Evolutionary conservation across 1,140 invertebrate species (phyloP).

Genomic region (Neodiprion fabricii): DNA sequence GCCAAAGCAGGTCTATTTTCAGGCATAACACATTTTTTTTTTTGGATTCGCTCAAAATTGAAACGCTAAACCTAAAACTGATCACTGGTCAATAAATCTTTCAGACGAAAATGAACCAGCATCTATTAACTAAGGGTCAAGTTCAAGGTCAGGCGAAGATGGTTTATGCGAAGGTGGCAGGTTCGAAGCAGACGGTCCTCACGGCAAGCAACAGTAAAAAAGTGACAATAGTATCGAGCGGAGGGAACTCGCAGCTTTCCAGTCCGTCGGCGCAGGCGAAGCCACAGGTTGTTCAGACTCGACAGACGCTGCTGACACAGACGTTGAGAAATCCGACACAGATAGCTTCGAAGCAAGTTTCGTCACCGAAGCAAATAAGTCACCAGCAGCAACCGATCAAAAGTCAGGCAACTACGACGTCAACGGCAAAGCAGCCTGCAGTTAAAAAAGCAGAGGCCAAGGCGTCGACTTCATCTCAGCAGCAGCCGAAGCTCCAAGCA

Average conservation of each 20-base stretch:
- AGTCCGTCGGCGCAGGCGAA: slow-evolving; percentile 24
- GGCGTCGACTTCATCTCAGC: slow-evolving; percentile 10
- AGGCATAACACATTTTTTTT: too few species aligned
- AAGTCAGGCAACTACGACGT: slow-evolving; percentile 10
- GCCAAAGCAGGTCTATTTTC: too few species aligned
- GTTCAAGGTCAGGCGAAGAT: slow-evolving; percentile 45
- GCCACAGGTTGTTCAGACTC: slow-evolving; percentile 16
- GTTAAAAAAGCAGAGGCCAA: slow-evolving; percentile 30
- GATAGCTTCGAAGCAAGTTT: not conserved
- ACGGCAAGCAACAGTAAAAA: slow-evolving; percentile 42
- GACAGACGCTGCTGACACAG: not conserved
- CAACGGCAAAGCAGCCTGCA: slow-evolving; percentile 22
- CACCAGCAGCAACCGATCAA: slow-evolving; percentile 31
- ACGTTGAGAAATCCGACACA: not conserved
- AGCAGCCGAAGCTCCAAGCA: slow-evolving; percentile 18
- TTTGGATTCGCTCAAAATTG: too few species aligned
- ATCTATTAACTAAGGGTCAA: slow-evolving; percentile 22
- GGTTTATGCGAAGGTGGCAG: slow-evolving; percentile 50
- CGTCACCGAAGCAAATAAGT: slow-evolving; percentile 16
- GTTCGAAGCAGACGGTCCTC: slow-evolving; percentile 55
- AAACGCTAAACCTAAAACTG: too few species aligned
- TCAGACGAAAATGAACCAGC: slow-evolving; percentile 33
- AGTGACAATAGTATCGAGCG: slow-evolving; percentile 25
- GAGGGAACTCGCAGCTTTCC: slow-evolving; percentile 12
- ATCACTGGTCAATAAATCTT: slow-evolving; percentile 9